Evolutionary conservation across 2,113 vertebrate genomes (phyloP).

Genomic region (Ursus arctos): DNA sequence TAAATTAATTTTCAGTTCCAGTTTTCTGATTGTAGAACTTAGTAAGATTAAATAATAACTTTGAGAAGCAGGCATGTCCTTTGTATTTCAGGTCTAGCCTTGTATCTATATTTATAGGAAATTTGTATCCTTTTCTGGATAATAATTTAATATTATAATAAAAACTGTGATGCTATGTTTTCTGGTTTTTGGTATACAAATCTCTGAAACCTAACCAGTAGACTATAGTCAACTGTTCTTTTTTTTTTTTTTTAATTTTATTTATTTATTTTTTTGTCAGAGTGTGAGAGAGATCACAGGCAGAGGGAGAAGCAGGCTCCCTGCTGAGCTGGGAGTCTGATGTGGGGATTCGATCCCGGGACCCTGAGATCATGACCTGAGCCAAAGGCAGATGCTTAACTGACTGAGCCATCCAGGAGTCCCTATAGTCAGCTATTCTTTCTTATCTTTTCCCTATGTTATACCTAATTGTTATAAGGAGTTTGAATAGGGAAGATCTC

Average conservation of each 20-base stretch:
- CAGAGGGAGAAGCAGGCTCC: not conserved
- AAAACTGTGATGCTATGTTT: not conserved
- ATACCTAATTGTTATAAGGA: not conserved
- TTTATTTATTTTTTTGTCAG: not conserved
- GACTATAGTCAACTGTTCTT: not conserved
- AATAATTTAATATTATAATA: constrained; percentile 16
- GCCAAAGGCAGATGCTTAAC: not conserved
- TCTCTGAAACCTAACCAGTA: constrained; percentile 29
- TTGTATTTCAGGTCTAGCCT: not conserved
- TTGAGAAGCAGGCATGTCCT: constrained; percentile 33
- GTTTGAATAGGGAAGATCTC: not conserved
- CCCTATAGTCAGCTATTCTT: not conserved
- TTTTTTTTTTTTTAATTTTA: not conserved
- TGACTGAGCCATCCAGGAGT: not conserved
- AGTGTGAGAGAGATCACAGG: not conserved
- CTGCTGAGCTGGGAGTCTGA: too few species aligned
- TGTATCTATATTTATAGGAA: not conserved
- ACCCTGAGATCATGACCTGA: not conserved
- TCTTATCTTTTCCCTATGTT: not conserved
- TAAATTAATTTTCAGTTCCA: constrained; percentile 36
- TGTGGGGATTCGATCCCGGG: not conserved
- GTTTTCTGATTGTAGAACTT: not conserved
- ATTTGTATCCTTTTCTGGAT: not conserved
- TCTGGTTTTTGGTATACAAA: not conserved
- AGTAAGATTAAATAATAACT: not conserved